Evolutionary conservation across 2,888 invertebrate species (phyloP).

Genomic region (Rhabditophanes sp.): DNA sequence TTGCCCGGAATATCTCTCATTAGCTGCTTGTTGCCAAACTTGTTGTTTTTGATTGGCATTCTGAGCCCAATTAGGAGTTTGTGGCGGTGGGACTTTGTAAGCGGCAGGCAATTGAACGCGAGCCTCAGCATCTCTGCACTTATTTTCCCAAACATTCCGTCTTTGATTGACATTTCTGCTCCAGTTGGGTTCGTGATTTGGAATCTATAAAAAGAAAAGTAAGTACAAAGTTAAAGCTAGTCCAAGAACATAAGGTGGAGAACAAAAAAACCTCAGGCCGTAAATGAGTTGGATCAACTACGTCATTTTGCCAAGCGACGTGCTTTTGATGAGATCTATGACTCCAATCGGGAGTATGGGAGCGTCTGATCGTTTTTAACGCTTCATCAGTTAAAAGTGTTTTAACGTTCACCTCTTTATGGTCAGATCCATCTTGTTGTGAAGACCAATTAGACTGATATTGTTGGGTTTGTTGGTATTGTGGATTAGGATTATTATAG

Average conservation of each 20-base stretch:
- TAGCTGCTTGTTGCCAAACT: constrained; percentile 30
- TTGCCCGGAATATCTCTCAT: too few species aligned
- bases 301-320: constrained; percentile 17
- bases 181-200: constrained; percentile 36
- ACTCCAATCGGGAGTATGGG: constrained; percentile 25
- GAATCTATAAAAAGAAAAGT: constrained; percentile 20
- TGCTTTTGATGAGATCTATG: constrained; percentile 20
- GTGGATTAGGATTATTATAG: too few species aligned
- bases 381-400: constrained; percentile 33
- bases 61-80: constrained; percentile 31
- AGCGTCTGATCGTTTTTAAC: constrained; percentile 12
- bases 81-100: constrained; percentile 28
- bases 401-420: constrained; percentile 23
- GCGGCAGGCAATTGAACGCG: constrained; percentile 25
- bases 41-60: constrained; percentile 22
- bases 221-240: not conserved
- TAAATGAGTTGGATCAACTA: constrained; percentile 18
- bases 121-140: constrained; percentile 27
- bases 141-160: constrained; percentile 29
- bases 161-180: constrained; percentile 28
- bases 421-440: constrained; percentile 6
- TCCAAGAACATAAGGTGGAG: constrained; percentile 2
- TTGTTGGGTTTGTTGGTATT: not conserved
- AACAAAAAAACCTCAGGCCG: constrained; percentile 10
- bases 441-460: not conserved